Evolutionary conservation across 1,140 invertebrate species (phyloP), one percentile per base, ranked within the genome.

Genomic region (Pachyrhynchus sulphureomaculatus): DNA sequence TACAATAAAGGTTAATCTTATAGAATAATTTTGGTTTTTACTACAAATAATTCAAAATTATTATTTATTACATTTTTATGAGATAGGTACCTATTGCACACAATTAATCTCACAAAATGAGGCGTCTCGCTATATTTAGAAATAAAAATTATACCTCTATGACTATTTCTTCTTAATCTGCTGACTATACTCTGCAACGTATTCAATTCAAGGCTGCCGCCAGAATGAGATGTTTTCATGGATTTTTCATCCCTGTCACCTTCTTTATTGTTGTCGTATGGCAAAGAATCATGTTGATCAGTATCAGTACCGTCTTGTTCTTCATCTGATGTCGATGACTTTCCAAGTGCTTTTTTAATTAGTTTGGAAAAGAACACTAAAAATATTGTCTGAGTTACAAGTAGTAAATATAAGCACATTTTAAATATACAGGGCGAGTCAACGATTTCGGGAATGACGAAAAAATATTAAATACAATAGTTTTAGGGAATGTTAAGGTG

Each of bases 281-380:
- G 84, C 62, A 87, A 69, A 9, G 82, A 81, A 71, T 88, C 86
- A 58, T 85, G 84, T 71, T 84, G 84, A 64, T 87, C 85, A 4
- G 79, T 84, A 66, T 87, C 85, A 1, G 84, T 85, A 65, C 77
- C 82, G 64, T 86, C 84, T 36, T 84, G 68, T 62, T 81, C 81
- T 18, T 83, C 80, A 20, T 82, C 80, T 1, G 80, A 81, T 24
- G 78, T 78, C 77, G 79, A 78, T 55, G 81, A 80, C 72, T 83
- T 84, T 48, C 84, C 77, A 42, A 86, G 60, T 6, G 83, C 83
- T 72, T 82, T 76, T 58, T 82, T 81, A 63, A 87, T 83, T 61
- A 87, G 81, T 75, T 83, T 84, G 4, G 81, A 79, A 65, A 86
- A 81, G 62, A 85, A 77, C 68, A 83, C 83, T 76, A 74, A 67